These are phyloP conservation scores for Erynnis tages DNA, from an alignment of 2,888 invertebrate genomes.

Conservation along the genomic window DNA sequence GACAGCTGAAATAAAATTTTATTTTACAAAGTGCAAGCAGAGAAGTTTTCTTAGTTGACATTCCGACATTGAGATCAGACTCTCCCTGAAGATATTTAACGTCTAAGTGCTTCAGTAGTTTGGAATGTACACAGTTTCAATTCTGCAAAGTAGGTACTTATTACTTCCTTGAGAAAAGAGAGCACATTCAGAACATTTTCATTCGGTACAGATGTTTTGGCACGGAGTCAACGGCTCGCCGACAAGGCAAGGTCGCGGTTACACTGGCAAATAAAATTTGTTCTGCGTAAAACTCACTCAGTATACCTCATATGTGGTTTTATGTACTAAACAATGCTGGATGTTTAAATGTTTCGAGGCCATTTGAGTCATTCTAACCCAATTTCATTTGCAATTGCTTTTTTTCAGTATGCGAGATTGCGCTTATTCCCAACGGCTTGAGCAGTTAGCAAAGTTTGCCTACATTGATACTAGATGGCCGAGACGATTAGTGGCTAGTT, in stretches of 20 bases:
- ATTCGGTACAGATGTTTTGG: slow-evolving; percentile 44
- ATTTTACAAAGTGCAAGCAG: too few species aligned
- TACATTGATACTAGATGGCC: too few species aligned
- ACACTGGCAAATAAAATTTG: slow-evolving; percentile 47
- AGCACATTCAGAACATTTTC: slow-evolving; percentile 24
- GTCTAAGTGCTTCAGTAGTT: too few species aligned
- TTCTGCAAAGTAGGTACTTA: neutral
- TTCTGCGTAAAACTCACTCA: slow-evolving; percentile 27
- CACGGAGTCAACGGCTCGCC: slow-evolving; percentile 47
- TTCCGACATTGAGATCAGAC: too few species aligned
- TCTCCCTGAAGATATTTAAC: too few species aligned
- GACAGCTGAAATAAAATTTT: too few species aligned
- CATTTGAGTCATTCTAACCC: neutral
- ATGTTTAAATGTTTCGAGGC: slow-evolving; percentile 6
- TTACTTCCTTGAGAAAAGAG: slow-evolving; percentile 20
- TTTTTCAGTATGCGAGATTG: too few species aligned
- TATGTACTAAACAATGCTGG: slow-evolving; percentile 22
- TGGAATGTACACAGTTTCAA: neutral
- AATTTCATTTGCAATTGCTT: neutral
- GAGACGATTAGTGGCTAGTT: too few species aligned
- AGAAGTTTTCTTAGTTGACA: too few species aligned
- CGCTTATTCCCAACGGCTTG: too few species aligned
- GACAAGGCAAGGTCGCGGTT: slow-evolving; percentile 57
- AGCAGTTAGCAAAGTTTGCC: too few species aligned
- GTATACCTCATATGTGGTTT: slow-evolving; percentile 28